Percentiles rank a stretch among this genome's conserved stretches.
Evolutionary conservation across 2,797 vertebrate genomes (phyloP).

Genomic region (Cheirogaleus major): DNA sequence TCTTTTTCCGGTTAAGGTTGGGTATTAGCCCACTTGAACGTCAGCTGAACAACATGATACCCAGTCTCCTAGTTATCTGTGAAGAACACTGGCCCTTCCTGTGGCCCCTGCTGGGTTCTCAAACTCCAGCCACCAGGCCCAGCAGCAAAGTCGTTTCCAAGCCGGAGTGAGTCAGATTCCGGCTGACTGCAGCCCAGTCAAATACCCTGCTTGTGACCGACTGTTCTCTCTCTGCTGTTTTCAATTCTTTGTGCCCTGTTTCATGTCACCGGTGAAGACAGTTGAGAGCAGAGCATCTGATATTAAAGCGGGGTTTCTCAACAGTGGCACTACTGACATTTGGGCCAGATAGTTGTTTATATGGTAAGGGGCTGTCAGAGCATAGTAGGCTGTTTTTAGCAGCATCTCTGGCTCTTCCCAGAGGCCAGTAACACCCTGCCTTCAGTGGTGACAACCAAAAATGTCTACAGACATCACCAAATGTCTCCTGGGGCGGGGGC

Average conservation of each 20-base stretch:
- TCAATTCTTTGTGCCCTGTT: not conserved
- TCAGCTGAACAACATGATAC: conserved; percentile 34
- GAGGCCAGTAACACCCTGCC: not conserved
- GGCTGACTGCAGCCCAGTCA: not conserved
- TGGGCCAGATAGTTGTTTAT: not conserved
- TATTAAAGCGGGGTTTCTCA: not conserved
- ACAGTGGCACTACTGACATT: not conserved
- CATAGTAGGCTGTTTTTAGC: not conserved
- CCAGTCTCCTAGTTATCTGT: conserved; percentile 57
- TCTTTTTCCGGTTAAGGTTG: conserved; percentile 36
- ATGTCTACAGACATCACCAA: not conserved
- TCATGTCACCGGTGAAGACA: not conserved
- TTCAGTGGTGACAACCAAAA: not conserved
- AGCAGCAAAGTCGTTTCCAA: not conserved
- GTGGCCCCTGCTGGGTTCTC: not conserved
- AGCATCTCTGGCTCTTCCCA: not conserved
- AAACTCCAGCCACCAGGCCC: not conserved
- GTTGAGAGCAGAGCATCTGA: not conserved
- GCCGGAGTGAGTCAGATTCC: not conserved
- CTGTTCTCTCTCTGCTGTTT: not conserved
- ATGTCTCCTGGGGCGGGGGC: not conserved
- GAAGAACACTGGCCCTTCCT: not conserved
- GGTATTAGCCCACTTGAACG: not conserved
- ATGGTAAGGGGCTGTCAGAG: not conserved
- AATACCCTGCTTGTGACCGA: not conserved